phyloP scores from a whole-genome alignment of 2,888 invertebrate species.

The Tetragnatha montana region DNA sequence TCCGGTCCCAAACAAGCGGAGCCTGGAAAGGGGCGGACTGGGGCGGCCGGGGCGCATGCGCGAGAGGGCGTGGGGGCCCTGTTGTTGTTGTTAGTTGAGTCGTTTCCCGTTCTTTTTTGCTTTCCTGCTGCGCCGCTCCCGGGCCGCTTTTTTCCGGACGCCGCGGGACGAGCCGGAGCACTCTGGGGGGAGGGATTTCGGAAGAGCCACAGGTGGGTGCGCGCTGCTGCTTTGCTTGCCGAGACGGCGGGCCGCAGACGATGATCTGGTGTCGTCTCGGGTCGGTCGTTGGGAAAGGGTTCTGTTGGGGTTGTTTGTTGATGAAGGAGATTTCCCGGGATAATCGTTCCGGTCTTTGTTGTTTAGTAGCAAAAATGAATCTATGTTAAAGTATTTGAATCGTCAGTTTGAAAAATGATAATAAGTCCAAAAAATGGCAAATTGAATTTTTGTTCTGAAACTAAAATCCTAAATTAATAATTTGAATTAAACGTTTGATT shows the following conservation, averaged over 20 bases:
- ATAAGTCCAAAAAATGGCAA: too few species aligned
- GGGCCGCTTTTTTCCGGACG: neutral
- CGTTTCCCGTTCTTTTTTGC: constrained; percentile 1
- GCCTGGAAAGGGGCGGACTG: constrained; percentile 55
- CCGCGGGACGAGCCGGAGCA: too few species aligned
- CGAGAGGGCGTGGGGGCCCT: constrained; percentile 43
- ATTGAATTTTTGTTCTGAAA: too few species aligned
- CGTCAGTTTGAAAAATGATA: too few species aligned
- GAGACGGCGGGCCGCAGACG: too few species aligned
- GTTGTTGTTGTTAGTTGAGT: constrained; percentile 61
- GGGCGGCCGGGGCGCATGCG: constrained; percentile 54
- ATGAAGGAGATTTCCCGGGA: neutral
- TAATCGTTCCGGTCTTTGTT: neutral
- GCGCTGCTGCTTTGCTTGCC: neutral
- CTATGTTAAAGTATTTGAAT: too few species aligned
- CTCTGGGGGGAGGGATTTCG: neutral
- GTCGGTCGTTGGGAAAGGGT: neutral
- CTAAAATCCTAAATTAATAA: too few species aligned
- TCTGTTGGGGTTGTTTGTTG: neutral
- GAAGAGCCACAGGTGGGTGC: constrained; percentile 16
- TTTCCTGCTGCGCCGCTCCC: neutral
- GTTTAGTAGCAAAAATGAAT: neutral
- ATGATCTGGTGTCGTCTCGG: neutral
- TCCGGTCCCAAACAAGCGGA: constrained; percentile 41
- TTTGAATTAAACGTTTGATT: too few species aligned